Base-by-base conservation (phyloP, 2,113 vertebrate genomes). In the Dasyprocta punctata region DNA sequence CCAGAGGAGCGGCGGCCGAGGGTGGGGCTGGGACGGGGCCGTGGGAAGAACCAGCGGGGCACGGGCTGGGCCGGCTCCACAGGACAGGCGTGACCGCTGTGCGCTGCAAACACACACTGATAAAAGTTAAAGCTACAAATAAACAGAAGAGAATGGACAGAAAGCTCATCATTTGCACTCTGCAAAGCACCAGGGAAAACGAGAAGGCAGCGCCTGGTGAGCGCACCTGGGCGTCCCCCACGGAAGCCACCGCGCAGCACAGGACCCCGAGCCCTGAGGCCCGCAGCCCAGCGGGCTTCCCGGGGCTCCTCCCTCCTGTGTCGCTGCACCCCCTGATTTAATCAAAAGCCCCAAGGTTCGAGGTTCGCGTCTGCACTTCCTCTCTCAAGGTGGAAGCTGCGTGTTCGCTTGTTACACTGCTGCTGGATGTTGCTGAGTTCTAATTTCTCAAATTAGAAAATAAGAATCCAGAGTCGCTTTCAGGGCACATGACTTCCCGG, bases 401-500 rank as follows among this genome's bases (percentile, higher is more conserved):
- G 0, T 9, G 16, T 6, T 5, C n/a, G 13, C 49, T 16, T 36
- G 36, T 52, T 56, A 30, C 11, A 2, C 52, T 47, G 3, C 9
- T 47, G 61, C 12, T 80, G 26, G 41, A 54, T 61, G 58, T 33
- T 30, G 16, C 28, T n/a, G 38, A 24, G 22, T 75, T 65, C 65
- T 14, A 56, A 36, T 90, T 87, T 87, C 90, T 47, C 49, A 52
- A 90, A 78, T 33, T 69, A 71, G 86, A 41, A 92, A 56, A 47
- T 49, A 82, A 85, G 36, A 88, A 49, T 60, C 56, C 47, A 38
- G 56, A 69, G 54, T 41, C 5, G 73, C 38, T 22, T 75, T 63
- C 24, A 22, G 52, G 4, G 22, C 16, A 13, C 30, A 6, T 54
- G 28, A 16, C 83, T 61, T 24, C 52, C 82, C 30, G n/a, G 30